A percentile compares a stretch with the other conserved stretches of the same genome.
These are phyloP conservation scores for Drosophila micromelanica DNA, from an alignment of 1,140 invertebrate genomes.

Conservation along the genomic window DNA sequence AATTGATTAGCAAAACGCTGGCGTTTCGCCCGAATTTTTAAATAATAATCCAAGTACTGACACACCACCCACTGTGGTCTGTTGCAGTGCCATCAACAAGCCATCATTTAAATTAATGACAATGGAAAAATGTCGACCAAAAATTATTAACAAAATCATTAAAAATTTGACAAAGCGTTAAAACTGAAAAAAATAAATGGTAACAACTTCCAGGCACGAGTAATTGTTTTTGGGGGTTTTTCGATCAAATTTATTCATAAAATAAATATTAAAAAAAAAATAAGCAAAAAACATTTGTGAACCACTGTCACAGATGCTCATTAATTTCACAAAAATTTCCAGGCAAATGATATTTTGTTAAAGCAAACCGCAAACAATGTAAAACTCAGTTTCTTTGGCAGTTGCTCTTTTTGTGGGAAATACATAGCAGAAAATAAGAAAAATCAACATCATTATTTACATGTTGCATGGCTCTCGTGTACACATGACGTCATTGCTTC, in stretches of 20 bases:
- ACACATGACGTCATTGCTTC: slow-evolving; percentile 43
- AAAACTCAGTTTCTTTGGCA: slow-evolving; percentile 24
- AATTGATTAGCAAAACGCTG: slow-evolving; percentile 41
- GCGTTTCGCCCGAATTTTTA: slow-evolving; percentile 13
- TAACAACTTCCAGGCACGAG: slow-evolving; percentile 8
- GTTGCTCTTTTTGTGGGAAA: slow-evolving; percentile 40
- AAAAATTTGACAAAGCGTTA: slow-evolving; percentile 38
- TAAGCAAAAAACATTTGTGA: slow-evolving; percentile 43
- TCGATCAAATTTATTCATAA: slow-evolving; percentile 13
- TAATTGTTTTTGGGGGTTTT: slow-evolving; percentile 29
- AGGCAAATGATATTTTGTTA: slow-evolving; percentile 1
- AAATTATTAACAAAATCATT: slow-evolving; percentile 71
- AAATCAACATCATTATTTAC: slow-evolving; percentile 39
- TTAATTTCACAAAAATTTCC: slow-evolving; percentile 49
- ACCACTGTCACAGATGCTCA: slow-evolving; percentile 55
- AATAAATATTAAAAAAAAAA: slow-evolving; percentile 14
- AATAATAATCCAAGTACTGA: slow-evolving; percentile 12
- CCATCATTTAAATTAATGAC: slow-evolving; percentile 65
- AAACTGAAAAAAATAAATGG: slow-evolving; percentile 17
- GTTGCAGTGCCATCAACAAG: slow-evolving; percentile 48
- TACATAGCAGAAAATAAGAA: slow-evolving; percentile 2
- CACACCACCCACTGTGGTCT: slow-evolving; percentile 14
- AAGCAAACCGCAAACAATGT: slow-evolving; percentile 24
- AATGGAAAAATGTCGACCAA: not conserved
- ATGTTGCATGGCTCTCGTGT: slow-evolving; percentile 20